Percentiles rank a stretch among this genome's conserved stretches.
Evolutionary conservation across 2,113 vertebrate genomes (phyloP).

Genomic region (Petrocephalus zakoni): DNA sequence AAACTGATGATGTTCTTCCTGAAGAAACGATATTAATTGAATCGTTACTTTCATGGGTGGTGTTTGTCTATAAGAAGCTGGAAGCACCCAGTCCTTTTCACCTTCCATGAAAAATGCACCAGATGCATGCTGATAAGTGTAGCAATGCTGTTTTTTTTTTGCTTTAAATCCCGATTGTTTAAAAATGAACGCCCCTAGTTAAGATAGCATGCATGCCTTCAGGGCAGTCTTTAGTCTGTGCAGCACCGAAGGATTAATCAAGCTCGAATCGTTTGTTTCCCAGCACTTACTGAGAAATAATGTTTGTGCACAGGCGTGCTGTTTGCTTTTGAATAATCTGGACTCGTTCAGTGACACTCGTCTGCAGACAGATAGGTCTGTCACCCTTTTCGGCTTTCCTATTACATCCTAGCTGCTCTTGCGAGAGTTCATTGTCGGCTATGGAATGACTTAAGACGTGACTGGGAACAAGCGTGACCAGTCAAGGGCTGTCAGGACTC

Average conservation of each 20-base stretch:
- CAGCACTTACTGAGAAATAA: background rate
- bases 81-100: conserved; percentile 20
- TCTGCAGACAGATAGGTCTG: background rate
- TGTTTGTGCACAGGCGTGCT: background rate
- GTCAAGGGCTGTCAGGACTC: background rate
- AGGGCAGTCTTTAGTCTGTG: background rate
- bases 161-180: too few species aligned
- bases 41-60: conserved; percentile 31
- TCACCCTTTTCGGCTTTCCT: background rate
- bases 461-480: background rate
- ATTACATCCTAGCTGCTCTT: background rate
- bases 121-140: conserved; percentile 20
- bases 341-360: background rate
- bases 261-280: too few species aligned
- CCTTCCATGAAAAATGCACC: conserved; percentile 42
- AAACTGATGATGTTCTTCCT: conserved; percentile 26
- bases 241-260: background rate
- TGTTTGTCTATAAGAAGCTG: conserved; percentile 24
- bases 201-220: background rate
- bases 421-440: background rate
- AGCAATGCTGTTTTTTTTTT: background rate
- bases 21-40: conserved; percentile 18
- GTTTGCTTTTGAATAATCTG: background rate
- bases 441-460: background rate
- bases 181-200: background rate